Conservation (phyloP, 2,113 vertebrate genomes). For the Chionomys nivalis region DNA sequence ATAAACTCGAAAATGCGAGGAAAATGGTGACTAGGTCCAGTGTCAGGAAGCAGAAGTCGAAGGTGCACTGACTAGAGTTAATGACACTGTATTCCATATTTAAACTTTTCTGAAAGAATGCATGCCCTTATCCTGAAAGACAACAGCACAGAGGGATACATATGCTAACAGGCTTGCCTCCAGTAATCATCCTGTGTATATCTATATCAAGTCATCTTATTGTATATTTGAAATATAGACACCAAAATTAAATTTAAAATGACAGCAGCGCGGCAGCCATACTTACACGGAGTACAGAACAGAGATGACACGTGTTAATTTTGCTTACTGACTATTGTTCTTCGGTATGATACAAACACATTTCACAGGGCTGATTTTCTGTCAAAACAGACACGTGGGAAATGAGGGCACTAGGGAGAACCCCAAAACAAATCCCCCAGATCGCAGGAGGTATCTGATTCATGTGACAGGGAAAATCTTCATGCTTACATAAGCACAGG, state of each 20-base stretch:
- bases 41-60: not conserved
- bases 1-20: not conserved
- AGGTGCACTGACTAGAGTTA: not conserved
- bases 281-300: not conserved
- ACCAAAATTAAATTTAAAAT: not conserved
- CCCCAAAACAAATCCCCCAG: constrained; percentile 51
- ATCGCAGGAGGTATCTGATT: constrained; percentile 30
- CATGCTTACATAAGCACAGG: constrained; percentile 30
- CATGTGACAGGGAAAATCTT: constrained; percentile 53
- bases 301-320: not conserved
- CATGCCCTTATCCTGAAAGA: not conserved
- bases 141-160: not conserved
- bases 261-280: not conserved
- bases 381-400: constrained; percentile 52
- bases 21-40: not conserved
- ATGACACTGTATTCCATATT: not conserved
- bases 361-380: constrained; percentile 47
- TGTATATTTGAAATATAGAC: not conserved
- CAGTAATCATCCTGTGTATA: not conserved
- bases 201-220: not conserved
- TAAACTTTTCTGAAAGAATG: not conserved
- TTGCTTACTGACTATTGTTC: constrained; percentile 2
- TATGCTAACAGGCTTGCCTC: not conserved
- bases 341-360: not conserved
- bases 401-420: not conserved